Base-by-base conservation (phyloP, 2,888 invertebrate genomes). In the Alentia gelatinosa region DNA sequence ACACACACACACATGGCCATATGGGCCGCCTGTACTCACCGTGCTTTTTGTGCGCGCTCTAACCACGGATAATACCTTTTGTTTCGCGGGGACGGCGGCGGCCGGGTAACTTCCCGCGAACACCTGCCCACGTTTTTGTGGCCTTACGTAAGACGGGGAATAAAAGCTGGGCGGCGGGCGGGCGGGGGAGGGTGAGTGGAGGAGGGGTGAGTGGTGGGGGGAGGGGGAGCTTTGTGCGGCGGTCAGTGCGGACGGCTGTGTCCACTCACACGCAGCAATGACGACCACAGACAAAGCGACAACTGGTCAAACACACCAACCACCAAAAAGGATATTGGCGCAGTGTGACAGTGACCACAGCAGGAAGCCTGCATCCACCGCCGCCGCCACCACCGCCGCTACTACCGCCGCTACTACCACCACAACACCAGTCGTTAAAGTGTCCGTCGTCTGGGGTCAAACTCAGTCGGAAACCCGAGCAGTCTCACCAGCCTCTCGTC, bases 221-320 rank as follows among this genome's bases (percentile, higher is more conserved):
- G 9, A 74, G 74, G 9, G 74, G 5, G 63, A 12, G 30, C 68
- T 68, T 68, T 68, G 68, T 68, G 30, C 68, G 15, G 68, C 30
- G 56, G 56, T 56, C 56, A 56, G 56, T 3, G 5, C 30, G 4
- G 75, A 5, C 75, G 37, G 83, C 83, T 83, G 83, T 35, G 39
- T 1, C 35, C 4, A 5, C 83, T 83, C 83, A 9, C 37, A 23
- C 23, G 23, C 9, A 35, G 37, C 40, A 56, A n/a, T n/a, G n/a
- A n/a, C n/a, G n/a, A n/a, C n/a, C n/a, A n/a, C n/a, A n/a, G n/a
- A 83, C 83, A 83, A 83, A n/a, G 40, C n/a, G 83, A 37, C 83
- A 83, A 83, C 83, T 83, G 83, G 83, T 83, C 83, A 83, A 83
- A 83, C 83, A 83, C 23, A 37, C 35, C n/a, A n/a, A n/a, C n/a